phyloP scores from a whole-genome alignment of 2,888 invertebrate species.

The Philopedon plagiatum region DNA sequence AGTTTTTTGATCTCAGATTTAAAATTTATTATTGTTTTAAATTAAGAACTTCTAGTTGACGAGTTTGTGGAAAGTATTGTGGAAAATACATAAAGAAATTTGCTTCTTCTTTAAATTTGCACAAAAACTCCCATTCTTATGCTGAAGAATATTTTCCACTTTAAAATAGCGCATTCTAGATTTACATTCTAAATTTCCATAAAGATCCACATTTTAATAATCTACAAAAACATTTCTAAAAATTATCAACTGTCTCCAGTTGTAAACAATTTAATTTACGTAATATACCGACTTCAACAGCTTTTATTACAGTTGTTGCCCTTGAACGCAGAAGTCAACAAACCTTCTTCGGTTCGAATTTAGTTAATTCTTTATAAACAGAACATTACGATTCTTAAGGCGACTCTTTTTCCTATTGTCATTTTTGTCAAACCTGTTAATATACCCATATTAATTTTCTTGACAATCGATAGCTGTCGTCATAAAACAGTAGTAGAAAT shows the following conservation, averaged over 20 bases:
- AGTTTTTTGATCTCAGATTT: too few relatives aligned
- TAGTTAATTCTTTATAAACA: slow-evolving; percentile 10
- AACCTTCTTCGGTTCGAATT: slow-evolving; percentile 14
- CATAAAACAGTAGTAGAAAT: slow-evolving; percentile 24
- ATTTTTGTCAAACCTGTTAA: slow-evolving; percentile 10
- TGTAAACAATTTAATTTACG: not conserved
- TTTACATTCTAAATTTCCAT: too few relatives aligned
- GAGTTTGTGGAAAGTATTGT: too few relatives aligned
- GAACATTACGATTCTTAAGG: slow-evolving; percentile 7
- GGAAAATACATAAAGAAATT: too few relatives aligned
- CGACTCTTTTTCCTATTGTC: slow-evolving; percentile 22
- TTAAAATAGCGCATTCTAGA: too few relatives aligned
- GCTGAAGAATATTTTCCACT: too few relatives aligned
- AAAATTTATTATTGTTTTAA: too few relatives aligned
- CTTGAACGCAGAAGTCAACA: slow-evolving; percentile 33
- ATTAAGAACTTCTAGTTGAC: too few relatives aligned
- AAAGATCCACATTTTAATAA: not conserved
- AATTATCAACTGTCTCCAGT: not conserved
- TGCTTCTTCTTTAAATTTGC: too few relatives aligned
- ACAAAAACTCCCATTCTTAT: too few relatives aligned
- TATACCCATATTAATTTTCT: slow-evolving; percentile 8
- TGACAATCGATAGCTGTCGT: slow-evolving; percentile 13
- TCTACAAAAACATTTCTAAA: not conserved
- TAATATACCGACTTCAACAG: not conserved
- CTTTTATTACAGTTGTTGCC: slow-evolving; percentile 27